A percentile compares a stretch with the other conserved stretches of the same genome.
Evolutionary conservation across 2,888 invertebrate genomes (phyloP).

Genomic region (Drosophila basisetae): DNA sequence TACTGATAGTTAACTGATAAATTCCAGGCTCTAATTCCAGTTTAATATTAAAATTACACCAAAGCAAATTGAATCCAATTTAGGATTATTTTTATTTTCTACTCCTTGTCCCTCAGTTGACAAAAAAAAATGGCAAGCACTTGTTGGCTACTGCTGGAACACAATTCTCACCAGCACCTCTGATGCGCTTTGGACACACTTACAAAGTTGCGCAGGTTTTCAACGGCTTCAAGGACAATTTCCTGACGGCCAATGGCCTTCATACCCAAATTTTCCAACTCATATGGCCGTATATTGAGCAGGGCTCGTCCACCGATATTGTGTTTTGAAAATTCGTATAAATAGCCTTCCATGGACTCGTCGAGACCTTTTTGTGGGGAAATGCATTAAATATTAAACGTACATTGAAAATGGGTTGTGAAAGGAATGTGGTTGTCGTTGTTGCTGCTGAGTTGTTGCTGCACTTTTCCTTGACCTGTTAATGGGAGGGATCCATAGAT

Average conservation of each 20-base stretch:
- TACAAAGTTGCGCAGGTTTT: constrained; percentile 95
- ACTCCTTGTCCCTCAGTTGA: background rate
- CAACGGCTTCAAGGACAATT: constrained; percentile 95
- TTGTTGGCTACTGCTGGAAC: constrained; percentile 6
- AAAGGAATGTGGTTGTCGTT: constrained; percentile 48
- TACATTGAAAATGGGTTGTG: constrained; percentile 36
- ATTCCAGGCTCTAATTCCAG: background rate
- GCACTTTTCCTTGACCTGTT: constrained; percentile 77
- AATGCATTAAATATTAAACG: constrained; percentile 6
- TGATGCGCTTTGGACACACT: constrained; percentile 79
- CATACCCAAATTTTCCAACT: constrained; percentile 94
- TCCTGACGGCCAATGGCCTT: constrained; percentile 96
- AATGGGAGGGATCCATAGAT: constrained; percentile 21
- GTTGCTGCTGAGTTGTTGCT: constrained; percentile 37
- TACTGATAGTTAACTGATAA: background rate
- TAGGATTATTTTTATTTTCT: background rate
- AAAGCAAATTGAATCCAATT: background rate
- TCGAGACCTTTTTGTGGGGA: constrained; percentile 80
- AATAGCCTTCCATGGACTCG: constrained; percentile 90
- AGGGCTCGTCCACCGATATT: constrained; percentile 92
- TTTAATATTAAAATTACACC: background rate
- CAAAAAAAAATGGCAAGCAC: background rate
- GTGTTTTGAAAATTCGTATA: constrained; percentile 92
- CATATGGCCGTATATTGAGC: constrained; percentile 93
- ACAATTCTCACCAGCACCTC: background rate